Base-by-base conservation (phyloP, 2,113 vertebrate genomes). In the Triplophysa siluroides region DNA sequence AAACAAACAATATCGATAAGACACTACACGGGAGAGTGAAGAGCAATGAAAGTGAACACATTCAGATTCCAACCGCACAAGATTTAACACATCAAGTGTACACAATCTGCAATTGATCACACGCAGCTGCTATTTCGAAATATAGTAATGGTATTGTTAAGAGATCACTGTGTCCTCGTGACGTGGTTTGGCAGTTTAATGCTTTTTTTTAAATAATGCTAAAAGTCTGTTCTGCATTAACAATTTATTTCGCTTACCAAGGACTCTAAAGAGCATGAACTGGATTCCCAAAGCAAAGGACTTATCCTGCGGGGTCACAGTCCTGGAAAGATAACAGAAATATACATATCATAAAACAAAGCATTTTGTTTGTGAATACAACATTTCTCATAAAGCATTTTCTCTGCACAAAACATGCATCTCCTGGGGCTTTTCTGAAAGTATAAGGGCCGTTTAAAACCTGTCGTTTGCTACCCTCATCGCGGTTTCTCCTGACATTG, bases 271-370 rank as follows among this genome's bases (percentile, higher is more conserved):
- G 58, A 98, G 81, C 96, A 99, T 96, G 89, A 96, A 97, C 89
- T 98, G 96, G 41, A 98, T 93, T 21, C 97, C 97, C 9, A 99
- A 90, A 0, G 97, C 96, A 2, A 99, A 93, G 0, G 96, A 95
- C 81, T 99, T 99, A 82, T 99, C 96, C 80, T 95, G 93, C 1
- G 92, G 82, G 2, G 90, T 84, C 56, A 96, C 94, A 67, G 90
- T 94, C 91, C 96, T 97, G 87, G 3, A 86, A 16, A 73, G 85
- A 83, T 4, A 76, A 33, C 79, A 43, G 0, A 4, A 56, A 66
- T 19, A 45, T 45, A 11, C n/a, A n/a, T 12, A 12, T 45, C 10
- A 45, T 45, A 11, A 45, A 43, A 45, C 10, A 45, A 45, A 45
- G 2, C 9, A 12, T 45, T 45, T 12, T 45, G 9, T 45, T 11